Base-by-base conservation (phyloP, 2,113 vertebrate species). In the Spea bombifrons region DNA sequence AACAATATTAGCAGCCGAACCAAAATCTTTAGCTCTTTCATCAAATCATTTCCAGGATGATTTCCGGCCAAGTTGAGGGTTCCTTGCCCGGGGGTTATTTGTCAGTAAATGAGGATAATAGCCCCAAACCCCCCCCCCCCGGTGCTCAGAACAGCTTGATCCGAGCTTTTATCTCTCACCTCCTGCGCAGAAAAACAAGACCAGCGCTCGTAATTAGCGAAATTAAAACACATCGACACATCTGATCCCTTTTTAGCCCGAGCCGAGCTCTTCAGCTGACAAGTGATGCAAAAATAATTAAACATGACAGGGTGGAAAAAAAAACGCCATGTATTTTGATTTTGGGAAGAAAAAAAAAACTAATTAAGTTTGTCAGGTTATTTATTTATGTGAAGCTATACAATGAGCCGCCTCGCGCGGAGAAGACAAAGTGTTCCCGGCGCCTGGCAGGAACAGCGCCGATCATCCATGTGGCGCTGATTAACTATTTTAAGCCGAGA, bases 271-370 rank as follows among this genome's bases (percentile, higher is more conserved):
- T 83, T 86, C 86, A 91, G 90, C 87, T 89, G 88, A 89, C 89
- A 92, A 89, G 75, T 86, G 85, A 90, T 88, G 83, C 82, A 87
- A 89, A 91, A 89, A 90, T 91, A 91, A 92, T 91, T 91, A 88
- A 90, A 90, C 72, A 88, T 89, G 87, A 85, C 86, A 92, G 84
- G 86, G 83, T 81, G 82, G 82, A 66, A 66, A 7, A 66, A 7
- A 43, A 30, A 66, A 81, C 30, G 30, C 30, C 30, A 30, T 71
- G 49, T 8, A 6, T 71, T 71, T 12, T 12, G 68, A 50, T 5
- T 70, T 70, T 17, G 48, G 45, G 15, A 5, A n/a, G 30, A 9
- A 16, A 66, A 17, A 46, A 53, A 71, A 71, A 50, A 16, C 4
- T 73, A 80, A 80, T 80, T 66, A 73, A 5, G 44, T 43, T 73